Conservation (phyloP, 2,888 invertebrate species). For the Acleris cristana region DNA sequence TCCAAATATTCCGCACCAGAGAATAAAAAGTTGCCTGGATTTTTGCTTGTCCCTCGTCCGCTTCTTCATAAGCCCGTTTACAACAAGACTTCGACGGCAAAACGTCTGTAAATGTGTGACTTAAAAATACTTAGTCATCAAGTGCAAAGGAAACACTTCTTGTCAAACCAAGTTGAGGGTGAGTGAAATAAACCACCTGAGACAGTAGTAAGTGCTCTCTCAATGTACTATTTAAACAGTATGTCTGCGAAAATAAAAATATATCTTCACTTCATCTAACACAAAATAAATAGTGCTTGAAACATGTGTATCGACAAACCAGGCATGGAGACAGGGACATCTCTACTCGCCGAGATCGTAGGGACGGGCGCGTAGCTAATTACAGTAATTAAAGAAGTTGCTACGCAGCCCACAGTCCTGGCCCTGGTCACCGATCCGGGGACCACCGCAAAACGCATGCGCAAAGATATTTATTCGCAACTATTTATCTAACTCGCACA, state of each 20-base stretch:
- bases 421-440: conserved; percentile 60
- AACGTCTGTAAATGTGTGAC: too few relatives aligned
- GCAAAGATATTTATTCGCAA: conserved; percentile 47
- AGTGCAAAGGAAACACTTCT: too few relatives aligned
- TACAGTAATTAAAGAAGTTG: conserved; percentile 73
- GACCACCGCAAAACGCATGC: conserved; percentile 59
- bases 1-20: too few relatives aligned
- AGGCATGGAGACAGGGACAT: conserved; percentile 42
- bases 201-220: too few relatives aligned
- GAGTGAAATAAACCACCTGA: too few relatives aligned
- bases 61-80: neutral
- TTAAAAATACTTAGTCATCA: too few relatives aligned
- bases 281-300: neutral
- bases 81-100: too few relatives aligned
- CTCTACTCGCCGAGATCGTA: conserved; percentile 49
- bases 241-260: too few relatives aligned
- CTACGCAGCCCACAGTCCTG: conserved; percentile 53
- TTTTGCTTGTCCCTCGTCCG: neutral
- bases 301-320: conserved; percentile 22
- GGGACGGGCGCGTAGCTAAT: conserved; percentile 68
- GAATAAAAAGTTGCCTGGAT: too few relatives aligned
- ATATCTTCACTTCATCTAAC: neutral
- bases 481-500: conserved; percentile 50
- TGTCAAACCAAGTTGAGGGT: too few relatives aligned
- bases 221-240: too few relatives aligned